Base-by-base conservation (phyloP, 2,888 invertebrate species). In the Apodemia duryi region DNA sequence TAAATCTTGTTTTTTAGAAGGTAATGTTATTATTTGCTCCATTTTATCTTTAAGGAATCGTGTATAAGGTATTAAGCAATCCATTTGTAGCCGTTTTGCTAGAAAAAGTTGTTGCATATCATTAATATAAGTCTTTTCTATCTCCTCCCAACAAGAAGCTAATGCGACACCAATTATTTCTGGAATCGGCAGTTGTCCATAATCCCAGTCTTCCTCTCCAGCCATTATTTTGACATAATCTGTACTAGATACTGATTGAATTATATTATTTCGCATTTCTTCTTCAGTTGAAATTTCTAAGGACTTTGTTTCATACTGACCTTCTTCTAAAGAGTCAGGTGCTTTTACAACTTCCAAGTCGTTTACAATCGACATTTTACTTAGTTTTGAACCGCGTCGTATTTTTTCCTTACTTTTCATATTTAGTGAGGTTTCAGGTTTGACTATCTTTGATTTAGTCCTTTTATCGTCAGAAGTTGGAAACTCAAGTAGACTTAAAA, bases 71-170 rank as follows among this genome's bases (percentile, higher is more conserved):
- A 94, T 75, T 13, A 95, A 74, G 52, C 86, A 85, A 67, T 93
- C 89, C 76, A 93, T 84, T 74, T 93, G 89, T 61, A 93, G 74
- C 61, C 95, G 85, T 71, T 92, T 93, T n/a, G 93, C 81, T 69
- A 93, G 93, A 71, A 95, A 92, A 60, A 93, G 73, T 70, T 94
- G 88, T 71, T 93, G 87, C 71, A 95, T 80, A 71, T 93, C 93
- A 61, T 85, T 78, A 11, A 94, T 75, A 69, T 93, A 94, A 2
- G 77, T 74, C 70, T 78, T 85, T 75, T 94, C 94, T 52, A 91
- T 74, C 75, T 83, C 83, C 74, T 92, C 88, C 93, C 94, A 94
- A 65, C 91, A 82, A 35, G 83, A 84, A 0, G 92, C 92, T 68
- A 94, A 73, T 32, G 86, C 80, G 43, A 84, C 72, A 7, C 85